Evolutionary conservation across 2,113 vertebrate genomes (phyloP).

Genomic region (Upupa epops): DNA sequence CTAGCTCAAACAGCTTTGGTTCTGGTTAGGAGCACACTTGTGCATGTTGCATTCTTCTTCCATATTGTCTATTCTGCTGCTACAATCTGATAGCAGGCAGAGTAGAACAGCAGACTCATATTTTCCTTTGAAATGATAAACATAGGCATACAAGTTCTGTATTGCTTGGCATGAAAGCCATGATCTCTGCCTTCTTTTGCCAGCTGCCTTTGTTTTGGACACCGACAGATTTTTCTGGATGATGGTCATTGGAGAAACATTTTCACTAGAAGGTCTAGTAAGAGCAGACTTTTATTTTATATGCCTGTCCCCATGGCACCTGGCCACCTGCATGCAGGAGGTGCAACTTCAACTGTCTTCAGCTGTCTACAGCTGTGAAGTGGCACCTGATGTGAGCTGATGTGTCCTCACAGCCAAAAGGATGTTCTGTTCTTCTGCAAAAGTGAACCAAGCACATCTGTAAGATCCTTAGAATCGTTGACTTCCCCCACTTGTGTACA

Average conservation of each 20-base stretch:
- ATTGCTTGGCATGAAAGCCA: conserved; percentile 53
- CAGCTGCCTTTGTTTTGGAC: conserved; percentile 33
- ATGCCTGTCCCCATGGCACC: background rate
- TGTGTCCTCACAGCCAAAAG: background rate
- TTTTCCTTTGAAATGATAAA: conserved; percentile 69
- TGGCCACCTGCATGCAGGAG: background rate
- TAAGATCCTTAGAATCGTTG: rapidly evolving
- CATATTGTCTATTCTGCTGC: conserved; percentile 55
- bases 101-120: conserved; percentile 62
- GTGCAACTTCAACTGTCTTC: conserved; percentile 3
- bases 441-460: background rate
- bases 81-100: conserved; percentile 44
- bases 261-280: background rate
- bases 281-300: background rate
- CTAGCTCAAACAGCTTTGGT: conserved; percentile 2
- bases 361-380: background rate
- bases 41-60: conserved; percentile 51
- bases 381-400: background rate
- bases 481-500: background rate
- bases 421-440: background rate
- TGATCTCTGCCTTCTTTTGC: conserved; percentile 45
- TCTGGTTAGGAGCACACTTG: conserved; percentile 46
- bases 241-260: background rate
- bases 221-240: conserved; percentile 11
- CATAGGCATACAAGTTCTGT: conserved; percentile 46